A percentile compares a stretch with the other conserved stretches of the same genome.
Conservation (phyloP, 2,113 vertebrate genomes). For the Microcebus lehilahytsara region DNA sequence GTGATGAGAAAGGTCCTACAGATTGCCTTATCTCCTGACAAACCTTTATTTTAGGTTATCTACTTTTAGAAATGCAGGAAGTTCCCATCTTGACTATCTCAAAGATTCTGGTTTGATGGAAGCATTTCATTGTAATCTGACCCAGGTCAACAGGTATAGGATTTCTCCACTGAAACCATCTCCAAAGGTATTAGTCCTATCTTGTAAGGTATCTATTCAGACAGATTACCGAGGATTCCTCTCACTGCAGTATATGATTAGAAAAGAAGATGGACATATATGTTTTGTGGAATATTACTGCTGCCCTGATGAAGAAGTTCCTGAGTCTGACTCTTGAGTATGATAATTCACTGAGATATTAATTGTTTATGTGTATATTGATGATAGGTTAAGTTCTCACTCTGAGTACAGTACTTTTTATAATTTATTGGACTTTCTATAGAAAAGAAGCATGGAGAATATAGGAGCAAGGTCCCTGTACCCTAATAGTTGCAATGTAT, state of each 20-base stretch:
- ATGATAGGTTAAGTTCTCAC: background rate
- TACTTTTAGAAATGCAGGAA: constrained; percentile 96
- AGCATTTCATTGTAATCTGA: constrained; percentile 92
- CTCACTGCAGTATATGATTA: constrained; percentile 96
- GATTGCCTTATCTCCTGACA: constrained; percentile 95
- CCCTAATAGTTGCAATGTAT: background rate
- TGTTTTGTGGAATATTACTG: constrained; percentile 98
- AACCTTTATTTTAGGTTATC: constrained; percentile 87
- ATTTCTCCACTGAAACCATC: constrained; percentile 96
- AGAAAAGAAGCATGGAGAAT: background rate
- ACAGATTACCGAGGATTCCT: constrained; percentile 95
- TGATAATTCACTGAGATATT: fast-evolving
- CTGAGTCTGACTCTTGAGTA: constrained; percentile 79
- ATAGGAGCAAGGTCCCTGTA: background rate
- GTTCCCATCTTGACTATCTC: constrained; percentile 95
- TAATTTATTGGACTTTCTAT: background rate
- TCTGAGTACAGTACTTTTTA: background rate
- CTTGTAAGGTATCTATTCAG: constrained; percentile 96
- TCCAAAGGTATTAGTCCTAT: constrained; percentile 94
- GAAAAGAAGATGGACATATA: constrained; percentile 96
- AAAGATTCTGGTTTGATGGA: constrained; percentile 98
- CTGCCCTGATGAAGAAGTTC: constrained; percentile 92
- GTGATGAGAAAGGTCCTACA: constrained; percentile 97
- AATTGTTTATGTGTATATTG: background rate
- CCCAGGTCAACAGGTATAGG: constrained; percentile 97